Base-by-base conservation (phyloP, 2,888 invertebrate genomes). In the Lottia scabra region DNA sequence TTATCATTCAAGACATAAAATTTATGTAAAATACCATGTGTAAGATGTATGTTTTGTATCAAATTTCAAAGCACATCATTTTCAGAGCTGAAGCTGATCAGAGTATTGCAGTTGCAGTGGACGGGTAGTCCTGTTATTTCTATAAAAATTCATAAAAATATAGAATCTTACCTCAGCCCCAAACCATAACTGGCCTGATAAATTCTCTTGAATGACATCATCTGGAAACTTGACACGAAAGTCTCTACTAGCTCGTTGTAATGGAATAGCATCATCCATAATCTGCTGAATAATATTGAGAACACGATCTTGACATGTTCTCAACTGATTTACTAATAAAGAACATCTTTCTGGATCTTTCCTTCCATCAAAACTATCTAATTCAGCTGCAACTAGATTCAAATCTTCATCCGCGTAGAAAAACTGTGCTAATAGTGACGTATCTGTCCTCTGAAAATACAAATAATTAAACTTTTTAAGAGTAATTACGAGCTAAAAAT, bases 291-390 rank as follows among this genome's bases (percentile, higher is more conserved):
- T 96, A 86, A 97, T 96, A 85, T 94, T 95, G 82, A 98, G 91
- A 77, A 98, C 97, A 86, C 91, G 91, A 85, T 92, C 95, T 92
- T 97, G 98, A 72, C 86, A 88, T 1, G 81, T 73, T 71, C 99
- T 92, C 82, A 99, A 92, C 89, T 97, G 96, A 90, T 96, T 97
- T 83, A 99, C 99, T 85, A 99, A 92, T 27, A 94, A 94, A 71
- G 98, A 96, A 90, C 99, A 99, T 89, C 99, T 91, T 89, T 98
- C 98, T 0, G 98, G 99, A 89, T 99, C 99, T 86, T 98, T 97
- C 65, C 98, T 92, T n/a, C 99, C 99, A 91, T 99, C 99, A 91
- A 99, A 99, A 84, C 98, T 98, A 91, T 99, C 99, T 91, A 99
- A 90, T 91, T 99, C 99, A 78, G 96, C 94, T 66, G 98, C 97